Evolutionary conservation across 1,140 invertebrate genomes (phyloP), one percentile per base, ranked within the genome.

Genomic region (Elymnias hypermnestra): DNA sequence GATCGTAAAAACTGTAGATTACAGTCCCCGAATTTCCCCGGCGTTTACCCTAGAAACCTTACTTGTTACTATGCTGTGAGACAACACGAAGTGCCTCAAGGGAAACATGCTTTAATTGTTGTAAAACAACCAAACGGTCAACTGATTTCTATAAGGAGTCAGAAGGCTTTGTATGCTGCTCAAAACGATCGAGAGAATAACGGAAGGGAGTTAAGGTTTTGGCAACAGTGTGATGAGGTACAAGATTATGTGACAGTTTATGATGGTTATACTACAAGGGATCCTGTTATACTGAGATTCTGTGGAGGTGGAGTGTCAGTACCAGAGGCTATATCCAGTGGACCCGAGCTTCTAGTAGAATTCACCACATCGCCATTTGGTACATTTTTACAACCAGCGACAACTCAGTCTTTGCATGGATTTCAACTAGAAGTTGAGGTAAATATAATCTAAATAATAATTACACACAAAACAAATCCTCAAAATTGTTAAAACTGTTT

Each of bases 21-120:
- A 42, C 95, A 96, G 75, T 96, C 94, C 22, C 95, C 95, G 12
- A 97, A 97, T 87, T 97, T 94, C 82, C 95, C 95, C 5, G 95
- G 95, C 29, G 89, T 97, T 22, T 97, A 97, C 82, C 95, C 95
- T 0, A 89, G 95, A 23, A 97, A 97, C 81, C 89, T 95, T 62
- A 95, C 94, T 23, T 96, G 94, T 72, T 95, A 95, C 82, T 95
- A 94, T 65, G 94, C 94, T 22, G 93, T 95, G 15, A 79, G 92
- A 44, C 92, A 94, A 76, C 93, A 94, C 75, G 92, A 93, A 70
- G 91, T 94, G 53, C 94, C 94, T 25, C 88, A 90, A 52, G 93
- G 93, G 47, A 95, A 94, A 83, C 93, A 95, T 73, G 94, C 94
- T 2, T 87, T 96, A 53, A 94, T 96, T 63, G 90, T 92, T 33